Evolutionary conservation across 2,888 invertebrate species (phyloP), one percentile per base, ranked within the genome.

Genomic region (Scelioninae gen. 2): DNA sequence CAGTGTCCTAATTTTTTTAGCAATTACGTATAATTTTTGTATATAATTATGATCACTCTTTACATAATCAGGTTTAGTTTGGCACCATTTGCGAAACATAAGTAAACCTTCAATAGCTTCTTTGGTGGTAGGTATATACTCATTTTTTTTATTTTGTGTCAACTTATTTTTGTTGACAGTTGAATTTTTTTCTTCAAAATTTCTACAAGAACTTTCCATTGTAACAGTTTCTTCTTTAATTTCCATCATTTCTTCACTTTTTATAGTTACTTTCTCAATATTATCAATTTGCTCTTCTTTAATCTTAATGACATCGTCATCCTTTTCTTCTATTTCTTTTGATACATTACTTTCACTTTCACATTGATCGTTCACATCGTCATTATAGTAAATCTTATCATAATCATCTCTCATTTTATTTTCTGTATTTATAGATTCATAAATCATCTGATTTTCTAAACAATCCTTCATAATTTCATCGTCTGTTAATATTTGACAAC

Each of bases 401-500:
- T 9, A 31, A 2, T 41, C 28, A 43, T 16, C 18, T n/a, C n/a
- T n/a, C n/a, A n/a, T n/a, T n/a, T n/a, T 25, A 13, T 28, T 4
- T n/a, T 45, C 15, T n/a, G n/a, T n/a, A n/a, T n/a, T n/a, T 1
- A 43, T 4, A 19, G 39, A 6, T 2, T 39, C 28, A 19, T 45
- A 37, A n/a, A 37, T 13, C 1, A 37, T 16, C 3, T 4, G 35
- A 43, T 46, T 22, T 13, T 19, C 25, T 15, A 35, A 19, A 16
- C 19, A 35, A 2, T 25, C 31, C n/a, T 15, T 19, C 10, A 60
- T 9, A n/a, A 60, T 60, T n/a, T 60, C 58, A 13, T 60, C 35
- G 18, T 60, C 58, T 2, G 58, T 13, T 6, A 46, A 22, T 11
- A 61, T 48, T 11, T 48, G n/a, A 22, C 60, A 48, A 39, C 48